These are phyloP conservation scores for Thunnus maccoyii DNA, from an alignment of 2,113 vertebrate species.

Conservation along the genomic window DNA sequence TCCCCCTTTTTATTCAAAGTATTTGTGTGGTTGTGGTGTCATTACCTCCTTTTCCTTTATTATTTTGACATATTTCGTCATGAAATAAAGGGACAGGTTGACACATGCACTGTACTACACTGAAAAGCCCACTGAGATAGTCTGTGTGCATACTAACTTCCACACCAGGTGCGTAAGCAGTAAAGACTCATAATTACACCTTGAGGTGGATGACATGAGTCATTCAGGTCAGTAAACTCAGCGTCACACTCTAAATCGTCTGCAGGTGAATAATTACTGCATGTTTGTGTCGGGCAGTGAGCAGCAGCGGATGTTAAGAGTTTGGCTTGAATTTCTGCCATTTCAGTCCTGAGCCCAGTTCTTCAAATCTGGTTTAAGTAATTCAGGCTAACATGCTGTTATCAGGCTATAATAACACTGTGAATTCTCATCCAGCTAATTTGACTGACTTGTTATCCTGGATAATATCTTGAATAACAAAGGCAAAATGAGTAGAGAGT, in stretches of 20 bases:
- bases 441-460: no score
- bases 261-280: not conserved
- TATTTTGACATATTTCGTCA: conserved; percentile 44
- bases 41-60: conserved; percentile 64
- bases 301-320: not conserved
- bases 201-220: conserved; percentile 39
- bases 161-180: conserved; percentile 63
- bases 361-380: no score
- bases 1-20: conserved; percentile 64
- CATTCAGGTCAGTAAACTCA: not conserved
- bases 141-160: conserved; percentile 47
- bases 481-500: no score
- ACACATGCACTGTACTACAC: no score
- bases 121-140: no score
- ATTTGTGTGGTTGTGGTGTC: conserved; percentile 67
- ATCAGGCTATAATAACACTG: no score
- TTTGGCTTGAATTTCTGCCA: not conserved
- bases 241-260: not conserved
- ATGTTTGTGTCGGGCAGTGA: not conserved
- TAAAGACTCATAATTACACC: conserved; percentile 51
- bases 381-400: no score
- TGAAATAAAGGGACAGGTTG: not conserved
- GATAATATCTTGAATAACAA: no score
- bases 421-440: no score
- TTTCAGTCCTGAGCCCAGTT: no score